These are phyloP conservation scores for Mastomys coucha DNA, from an alignment of 2,113 vertebrate genomes.

Conservation along the genomic window DNA sequence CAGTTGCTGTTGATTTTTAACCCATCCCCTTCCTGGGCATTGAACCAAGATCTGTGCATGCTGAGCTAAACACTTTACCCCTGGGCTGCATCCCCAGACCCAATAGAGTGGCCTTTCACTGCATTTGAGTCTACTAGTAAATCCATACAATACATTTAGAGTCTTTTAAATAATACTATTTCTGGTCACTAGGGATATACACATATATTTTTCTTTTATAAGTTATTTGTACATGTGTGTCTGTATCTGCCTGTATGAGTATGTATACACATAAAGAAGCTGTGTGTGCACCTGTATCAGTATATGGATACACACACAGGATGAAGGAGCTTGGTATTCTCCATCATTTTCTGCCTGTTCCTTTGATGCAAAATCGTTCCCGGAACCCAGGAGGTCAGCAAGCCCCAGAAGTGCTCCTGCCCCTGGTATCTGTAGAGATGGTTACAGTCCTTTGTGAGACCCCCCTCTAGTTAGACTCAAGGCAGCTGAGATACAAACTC, in stretches of 20 bases:
- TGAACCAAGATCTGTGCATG: not conserved
- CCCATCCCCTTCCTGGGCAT: not conserved
- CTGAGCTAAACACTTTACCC: not conserved
- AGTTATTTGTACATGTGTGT: not conserved
- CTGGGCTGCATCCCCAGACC: not conserved
- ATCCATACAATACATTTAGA: conserved; percentile 26
- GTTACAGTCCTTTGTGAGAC: no score
- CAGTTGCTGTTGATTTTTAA: not conserved
- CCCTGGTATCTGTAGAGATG: not conserved
- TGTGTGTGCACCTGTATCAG: not conserved
- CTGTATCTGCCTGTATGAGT: not conserved
- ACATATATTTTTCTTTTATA: not conserved
- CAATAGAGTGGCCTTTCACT: not conserved
- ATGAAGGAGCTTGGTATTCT: not conserved
- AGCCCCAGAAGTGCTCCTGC: no score
- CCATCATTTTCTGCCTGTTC: not conserved
- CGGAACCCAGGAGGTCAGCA: not conserved
- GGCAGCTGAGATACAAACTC: no score
- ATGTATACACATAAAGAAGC: no score
- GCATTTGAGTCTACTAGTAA: conserved; percentile 11
- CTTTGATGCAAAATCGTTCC: not conserved
- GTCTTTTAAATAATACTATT: conserved; percentile 11
- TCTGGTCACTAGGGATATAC: not conserved
- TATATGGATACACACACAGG: not conserved
- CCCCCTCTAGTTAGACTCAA: no score